Evolutionary conservation across 2,888 invertebrate species (phyloP).

Genomic region (Leptinotarsa peninsularis): DNA sequence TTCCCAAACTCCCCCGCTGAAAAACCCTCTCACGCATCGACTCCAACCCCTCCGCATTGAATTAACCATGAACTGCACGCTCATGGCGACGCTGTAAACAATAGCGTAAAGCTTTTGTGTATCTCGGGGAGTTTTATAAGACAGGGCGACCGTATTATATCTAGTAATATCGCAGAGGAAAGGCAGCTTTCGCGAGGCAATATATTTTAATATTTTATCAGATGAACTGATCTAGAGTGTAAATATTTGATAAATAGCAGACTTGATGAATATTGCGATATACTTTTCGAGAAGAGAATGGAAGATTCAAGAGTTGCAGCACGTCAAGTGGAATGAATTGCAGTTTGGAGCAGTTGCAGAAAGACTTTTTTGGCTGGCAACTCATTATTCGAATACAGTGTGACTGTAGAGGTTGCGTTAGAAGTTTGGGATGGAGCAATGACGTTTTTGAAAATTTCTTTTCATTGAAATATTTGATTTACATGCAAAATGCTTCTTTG

Average conservation of each 20-base stretch:
- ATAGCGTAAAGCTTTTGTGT: slow-evolving; percentile 9
- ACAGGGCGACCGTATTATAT: slow-evolving; percentile 4
- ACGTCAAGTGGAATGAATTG: neutral
- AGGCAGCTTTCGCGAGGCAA: slow-evolving; percentile 9
- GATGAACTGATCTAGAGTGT: slow-evolving; percentile 19
- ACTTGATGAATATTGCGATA: slow-evolving; percentile 9
- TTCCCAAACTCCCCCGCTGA: too few relatives aligned
- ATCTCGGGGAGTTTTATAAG: slow-evolving; percentile 11
- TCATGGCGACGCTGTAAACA: neutral
- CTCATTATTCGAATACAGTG: too few relatives aligned
- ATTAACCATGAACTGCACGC: neutral
- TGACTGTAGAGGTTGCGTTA: too few relatives aligned
- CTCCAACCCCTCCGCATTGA: neutral
- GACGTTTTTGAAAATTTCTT: too few relatives aligned
- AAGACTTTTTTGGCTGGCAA: too few relatives aligned
- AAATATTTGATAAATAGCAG: slow-evolving; percentile 15
- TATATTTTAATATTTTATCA: slow-evolving; percentile 18
- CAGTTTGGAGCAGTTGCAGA: neutral
- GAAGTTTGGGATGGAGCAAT: too few relatives aligned
- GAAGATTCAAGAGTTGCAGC: neutral
- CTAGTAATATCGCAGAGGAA: slow-evolving; percentile 4
- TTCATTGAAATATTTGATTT: too few relatives aligned
- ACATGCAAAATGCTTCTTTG: too few relatives aligned
- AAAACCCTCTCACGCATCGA: neutral
- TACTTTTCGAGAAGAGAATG: neutral